Conservation (phyloP, 2,888 invertebrate species). For the Lepas anatifera region DNA sequence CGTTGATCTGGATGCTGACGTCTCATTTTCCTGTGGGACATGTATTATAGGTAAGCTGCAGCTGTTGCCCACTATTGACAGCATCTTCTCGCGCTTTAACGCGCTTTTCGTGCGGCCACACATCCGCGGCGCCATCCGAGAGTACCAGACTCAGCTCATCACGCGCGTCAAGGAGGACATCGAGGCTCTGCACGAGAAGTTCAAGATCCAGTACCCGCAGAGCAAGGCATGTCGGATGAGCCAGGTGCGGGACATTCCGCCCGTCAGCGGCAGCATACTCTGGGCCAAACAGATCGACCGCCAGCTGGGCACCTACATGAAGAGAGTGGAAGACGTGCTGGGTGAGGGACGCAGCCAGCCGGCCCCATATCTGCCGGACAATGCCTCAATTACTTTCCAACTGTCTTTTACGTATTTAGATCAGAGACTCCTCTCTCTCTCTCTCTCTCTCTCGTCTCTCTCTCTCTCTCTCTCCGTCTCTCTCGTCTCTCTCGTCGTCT, state of each 20-base stretch:
- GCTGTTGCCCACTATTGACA: too few species aligned
- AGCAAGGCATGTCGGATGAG: constrained; percentile 89
- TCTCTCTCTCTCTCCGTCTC: too few species aligned
- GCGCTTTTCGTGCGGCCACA: constrained; percentile 97
- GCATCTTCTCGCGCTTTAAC: constrained; percentile 79
- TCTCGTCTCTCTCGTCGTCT: too few species aligned
- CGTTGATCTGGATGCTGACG: too few species aligned
- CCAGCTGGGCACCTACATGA: constrained; percentile 88
- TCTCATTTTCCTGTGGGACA: too few species aligned
- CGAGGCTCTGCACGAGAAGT: constrained; percentile 92
- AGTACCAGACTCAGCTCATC: constrained; percentile 98
- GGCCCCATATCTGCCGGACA: too few species aligned
- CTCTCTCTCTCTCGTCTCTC: too few species aligned
- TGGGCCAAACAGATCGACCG: constrained; percentile 99
- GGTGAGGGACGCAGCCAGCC: too few species aligned
- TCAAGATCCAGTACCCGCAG: constrained; percentile 93
- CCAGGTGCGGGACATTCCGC: constrained; percentile 83
- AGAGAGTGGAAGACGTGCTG: constrained; percentile 94
- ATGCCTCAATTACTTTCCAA: too few species aligned
- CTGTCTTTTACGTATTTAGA: too few species aligned
- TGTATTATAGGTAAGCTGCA: too few species aligned
- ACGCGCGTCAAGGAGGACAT: constrained; percentile 99
- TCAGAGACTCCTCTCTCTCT: too few species aligned
- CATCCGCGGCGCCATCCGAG: constrained; percentile 95
- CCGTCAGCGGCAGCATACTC: constrained; percentile 94